These are phyloP conservation scores for Parauchenoglanis ngamensis DNA, from an alignment of 2,797 vertebrate genomes.

Conservation along the genomic window DNA sequence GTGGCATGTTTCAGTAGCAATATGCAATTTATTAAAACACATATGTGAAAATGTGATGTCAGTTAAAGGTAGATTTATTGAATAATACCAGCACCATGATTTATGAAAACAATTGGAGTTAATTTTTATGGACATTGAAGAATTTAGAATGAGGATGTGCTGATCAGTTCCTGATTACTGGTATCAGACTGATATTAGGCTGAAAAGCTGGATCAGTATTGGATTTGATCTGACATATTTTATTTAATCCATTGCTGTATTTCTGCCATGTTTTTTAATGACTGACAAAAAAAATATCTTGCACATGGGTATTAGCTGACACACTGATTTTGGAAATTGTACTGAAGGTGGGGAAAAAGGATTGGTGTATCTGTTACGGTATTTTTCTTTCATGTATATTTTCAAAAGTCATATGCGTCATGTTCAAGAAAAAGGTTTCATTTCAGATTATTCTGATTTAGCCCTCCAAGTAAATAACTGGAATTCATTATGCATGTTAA, in stretches of 20 bases:
- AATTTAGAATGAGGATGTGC: background rate
- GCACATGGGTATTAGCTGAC: background rate
- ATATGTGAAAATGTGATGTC: background rate
- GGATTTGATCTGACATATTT: background rate
- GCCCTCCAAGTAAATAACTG: background rate
- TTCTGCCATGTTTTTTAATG: background rate
- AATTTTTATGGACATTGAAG: background rate
- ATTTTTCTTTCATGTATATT: background rate
- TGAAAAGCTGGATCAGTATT: background rate
- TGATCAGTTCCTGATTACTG: background rate
- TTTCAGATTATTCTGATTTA: background rate
- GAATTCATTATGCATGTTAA: background rate
- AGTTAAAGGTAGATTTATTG: background rate
- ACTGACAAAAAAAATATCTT: background rate
- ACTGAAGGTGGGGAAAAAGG: background rate
- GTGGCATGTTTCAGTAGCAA: background rate
- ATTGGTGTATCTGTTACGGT: background rate
- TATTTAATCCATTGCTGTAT: background rate
- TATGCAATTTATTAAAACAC: background rate
- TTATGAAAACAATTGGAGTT: background rate
- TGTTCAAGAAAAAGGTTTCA: background rate
- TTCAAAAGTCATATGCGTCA: background rate
- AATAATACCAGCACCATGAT: background rate
- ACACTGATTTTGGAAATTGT: background rate
- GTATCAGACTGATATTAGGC: background rate